phyloP scores from a whole-genome alignment of 2,113 vertebrate species.

The Edolisoma coerulescens region DNA sequence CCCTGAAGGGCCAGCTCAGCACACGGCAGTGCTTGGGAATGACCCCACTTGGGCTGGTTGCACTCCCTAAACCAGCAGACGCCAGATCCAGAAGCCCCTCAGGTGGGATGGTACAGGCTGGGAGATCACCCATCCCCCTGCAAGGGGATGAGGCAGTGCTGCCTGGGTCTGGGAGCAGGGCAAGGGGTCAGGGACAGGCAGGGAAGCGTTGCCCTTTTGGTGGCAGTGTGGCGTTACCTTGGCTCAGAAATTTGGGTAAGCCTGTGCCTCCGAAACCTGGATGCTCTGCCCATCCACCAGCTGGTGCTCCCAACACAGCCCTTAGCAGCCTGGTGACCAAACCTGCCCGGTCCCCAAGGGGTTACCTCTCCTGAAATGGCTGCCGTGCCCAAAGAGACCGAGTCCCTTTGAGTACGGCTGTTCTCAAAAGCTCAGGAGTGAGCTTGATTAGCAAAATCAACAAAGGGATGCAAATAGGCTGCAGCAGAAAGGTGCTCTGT shows the following conservation, averaged over 20 bases:
- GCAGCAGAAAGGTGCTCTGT: not conserved
- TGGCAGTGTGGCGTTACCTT: constrained; percentile 51
- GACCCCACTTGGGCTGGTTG: not conserved
- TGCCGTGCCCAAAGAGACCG: not conserved
- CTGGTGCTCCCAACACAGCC: not conserved
- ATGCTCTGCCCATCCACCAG: not conserved
- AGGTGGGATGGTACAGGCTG: not conserved
- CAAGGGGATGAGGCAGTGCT: not conserved
- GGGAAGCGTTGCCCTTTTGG: constrained; percentile 16
- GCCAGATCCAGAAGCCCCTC: not conserved
- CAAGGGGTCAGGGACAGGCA: not conserved
- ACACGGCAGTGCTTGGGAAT: not conserved
- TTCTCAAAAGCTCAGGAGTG: constrained; percentile 17
- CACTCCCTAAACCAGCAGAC: not conserved
- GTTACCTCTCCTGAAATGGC: not conserved
- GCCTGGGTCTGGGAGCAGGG: not conserved
- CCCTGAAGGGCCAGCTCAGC: not conserved
- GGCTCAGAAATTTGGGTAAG: not conserved
- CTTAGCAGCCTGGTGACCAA: not conserved
- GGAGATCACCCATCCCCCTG: not conserved
- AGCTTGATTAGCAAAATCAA: constrained; percentile 51
- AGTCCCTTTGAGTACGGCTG: not conserved
- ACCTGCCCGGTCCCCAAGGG: not conserved
- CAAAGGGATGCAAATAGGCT: constrained; percentile 29
- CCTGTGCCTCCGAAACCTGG: fast-evolving